Evolutionary conservation across 1,140 invertebrate genomes (phyloP), one percentile per base, ranked within the genome.

Genomic region (Aporrectodea caliginosa): DNA sequence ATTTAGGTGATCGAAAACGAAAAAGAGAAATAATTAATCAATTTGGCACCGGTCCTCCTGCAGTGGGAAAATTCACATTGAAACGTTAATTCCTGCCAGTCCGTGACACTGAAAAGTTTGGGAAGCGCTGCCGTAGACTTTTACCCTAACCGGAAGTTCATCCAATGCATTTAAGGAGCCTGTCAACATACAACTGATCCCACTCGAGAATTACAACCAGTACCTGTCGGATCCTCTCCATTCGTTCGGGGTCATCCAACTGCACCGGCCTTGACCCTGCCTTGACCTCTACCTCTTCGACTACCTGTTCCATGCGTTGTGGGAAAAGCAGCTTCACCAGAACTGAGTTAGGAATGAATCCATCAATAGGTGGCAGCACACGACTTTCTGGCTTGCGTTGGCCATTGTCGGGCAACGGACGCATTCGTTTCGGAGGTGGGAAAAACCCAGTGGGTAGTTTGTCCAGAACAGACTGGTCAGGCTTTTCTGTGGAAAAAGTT

Each of bases 321-420:
- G 43, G 43, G 22, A 58, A 58, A 6, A 58, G 43, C 6, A 58
- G 43, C 43, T 58, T 58, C 43, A 58, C 43, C 30, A 87, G 80
- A 1, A 87, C 84, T 0, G 86, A 87, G 81, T 87, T 87, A 27
- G 86, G 86, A 22, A 87, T 81, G 74, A 85, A 84, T 31, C 86
- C 86, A 73, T 81, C 69, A 80, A 69, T 31, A 69, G 35, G n/a
- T 16, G 75, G 35, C 30, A 35, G 32, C 29, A 73, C n/a, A 35
- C 14, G 6, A 31, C 22, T 71, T 29, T 0, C 69, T 6, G 27
- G 2, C 0, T 31, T 70, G 2, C 30, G 78, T 14, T 81, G 82
- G n/a, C 73, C 72, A 27, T 74, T n/a, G 71, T 73, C 75, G 35
- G 29, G 75, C 22, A 29, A n/a, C 34, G 81, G 22, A 75, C 34